A percentile compares a stretch with the other conserved stretches of the same genome.
Evolutionary conservation across 1,140 invertebrate genomes (phyloP).

Genomic region (Dinoponera quadriceps): DNA sequence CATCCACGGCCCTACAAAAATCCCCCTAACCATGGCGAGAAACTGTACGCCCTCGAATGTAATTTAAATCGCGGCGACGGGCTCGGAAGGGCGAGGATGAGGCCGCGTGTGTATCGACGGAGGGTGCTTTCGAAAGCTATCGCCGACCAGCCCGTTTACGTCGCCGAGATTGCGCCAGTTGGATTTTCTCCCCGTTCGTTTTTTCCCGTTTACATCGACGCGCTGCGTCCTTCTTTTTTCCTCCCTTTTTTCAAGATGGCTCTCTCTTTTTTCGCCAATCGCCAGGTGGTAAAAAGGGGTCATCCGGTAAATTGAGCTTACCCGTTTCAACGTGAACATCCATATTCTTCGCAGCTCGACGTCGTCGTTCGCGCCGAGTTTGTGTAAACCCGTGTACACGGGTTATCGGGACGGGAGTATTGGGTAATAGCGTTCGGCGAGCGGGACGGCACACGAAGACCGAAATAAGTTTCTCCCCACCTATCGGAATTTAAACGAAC

Average conservation of each 20-base stretch:
- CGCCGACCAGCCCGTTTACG: slow-evolving; percentile 44
- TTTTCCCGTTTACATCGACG: slow-evolving; percentile 5
- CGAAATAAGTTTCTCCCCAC: slow-evolving; percentile 4
- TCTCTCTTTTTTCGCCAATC: slow-evolving; percentile 2
- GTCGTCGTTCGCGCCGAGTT: background rate
- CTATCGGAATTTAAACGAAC: slow-evolving; percentile 13
- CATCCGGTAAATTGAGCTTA: slow-evolving; percentile 41
- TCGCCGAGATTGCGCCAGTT: slow-evolving; percentile 50
- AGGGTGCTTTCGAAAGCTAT: background rate
- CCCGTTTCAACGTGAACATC: slow-evolving; percentile 17
- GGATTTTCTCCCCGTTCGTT: slow-evolving; percentile 65
- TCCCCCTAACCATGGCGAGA: slow-evolving; percentile 36
- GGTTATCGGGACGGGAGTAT: background rate
- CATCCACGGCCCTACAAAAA: slow-evolving; percentile 32
- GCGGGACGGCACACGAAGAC: background rate
- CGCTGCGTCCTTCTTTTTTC: slow-evolving; percentile 27
- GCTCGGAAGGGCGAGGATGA: background rate
- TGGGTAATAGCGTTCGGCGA: background rate
- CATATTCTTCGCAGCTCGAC: slow-evolving; percentile 24
- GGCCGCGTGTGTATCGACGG: slow-evolving; percentile 1
- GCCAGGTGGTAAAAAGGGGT: slow-evolving; percentile 48
- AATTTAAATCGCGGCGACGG: slow-evolving; percentile 61
- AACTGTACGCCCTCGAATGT: slow-evolving; percentile 43
- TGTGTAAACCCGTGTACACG: slow-evolving; percentile 3
- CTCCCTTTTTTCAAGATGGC: background rate